Base-by-base conservation (phyloP, 2,113 vertebrate species). In the Pterocles gutturalis region DNA sequence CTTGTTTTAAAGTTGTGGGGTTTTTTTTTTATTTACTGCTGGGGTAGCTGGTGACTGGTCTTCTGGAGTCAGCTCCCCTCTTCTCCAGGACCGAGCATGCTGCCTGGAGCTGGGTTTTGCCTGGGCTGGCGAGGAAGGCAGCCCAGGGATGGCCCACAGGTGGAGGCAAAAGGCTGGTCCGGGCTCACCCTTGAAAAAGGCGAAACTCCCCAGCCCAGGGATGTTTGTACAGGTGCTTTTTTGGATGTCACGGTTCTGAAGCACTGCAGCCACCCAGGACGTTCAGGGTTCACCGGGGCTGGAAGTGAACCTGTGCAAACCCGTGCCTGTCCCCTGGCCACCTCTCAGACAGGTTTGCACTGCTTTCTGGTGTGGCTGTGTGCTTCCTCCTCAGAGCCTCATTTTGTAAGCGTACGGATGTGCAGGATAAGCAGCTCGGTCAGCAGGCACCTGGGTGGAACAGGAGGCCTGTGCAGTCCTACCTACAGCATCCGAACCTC, bases 341-440 rank as follows among this genome's bases (percentile, higher is more conserved):
- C 28, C n/a, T 69, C 34, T 78, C 2, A 55, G 62, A 9, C 14
- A 17, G 17, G 7, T 49, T 34, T 29, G 26, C 10, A 1, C 33
- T 43, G 81, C 17, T 11, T 36, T 45, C n/a, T 57, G 31, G 1
- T 3, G 8, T 11, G 34, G 43, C 92, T 75, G 25, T 15, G 0
- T 26, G 38, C 51, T 92, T 87, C 76, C 43, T 76, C 53, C 36
- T 28, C 38, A 4, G 71, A 86, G 66, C 38, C 36, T 94, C 31
- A 2, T 53, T 85, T 96, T 79, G 84, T 28, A 66, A 79, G 22
- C 36, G 49, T 51, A 64, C 1, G 5, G 71, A 81, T 91, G 60
- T 83, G 73, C 61, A 60, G 78, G 60, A 48, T 28, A 75, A 84
- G 88, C 69, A 79, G 60, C 60, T 89, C 48, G 83, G 81, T 81